phyloP scores from a whole-genome alignment of 2,888 invertebrate genomes.

The Drosophila melanosoma region DNA sequence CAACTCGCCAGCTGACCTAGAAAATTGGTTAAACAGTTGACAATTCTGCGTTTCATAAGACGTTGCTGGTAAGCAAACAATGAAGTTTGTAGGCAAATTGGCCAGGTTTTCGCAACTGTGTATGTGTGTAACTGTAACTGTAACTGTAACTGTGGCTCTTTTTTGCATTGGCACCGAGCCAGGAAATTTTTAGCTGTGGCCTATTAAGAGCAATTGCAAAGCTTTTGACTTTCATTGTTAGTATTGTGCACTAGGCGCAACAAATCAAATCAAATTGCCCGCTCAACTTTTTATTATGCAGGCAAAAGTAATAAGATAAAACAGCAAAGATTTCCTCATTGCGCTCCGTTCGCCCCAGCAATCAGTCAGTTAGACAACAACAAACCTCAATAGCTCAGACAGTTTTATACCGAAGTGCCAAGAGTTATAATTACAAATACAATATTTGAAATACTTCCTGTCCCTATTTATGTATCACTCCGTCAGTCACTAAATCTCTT shows the following conservation, averaged over 20 bases:
- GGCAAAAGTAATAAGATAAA: constrained; percentile 40
- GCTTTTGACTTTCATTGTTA: constrained; percentile 57
- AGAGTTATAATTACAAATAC: constrained; percentile 3
- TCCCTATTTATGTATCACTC: neutral
- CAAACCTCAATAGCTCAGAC: constrained; percentile 6
- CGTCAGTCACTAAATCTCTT: neutral
- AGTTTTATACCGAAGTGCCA: constrained; percentile 23
- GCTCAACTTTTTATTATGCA: constrained; percentile 42
- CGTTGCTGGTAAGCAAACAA: constrained; percentile 3
- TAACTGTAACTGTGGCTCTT: constrained; percentile 8
- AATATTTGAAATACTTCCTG: constrained; percentile 33
- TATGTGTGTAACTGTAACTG: constrained; percentile 35
- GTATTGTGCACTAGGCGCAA: constrained; percentile 45
- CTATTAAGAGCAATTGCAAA: constrained; percentile 65
- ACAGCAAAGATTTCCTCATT: constrained; percentile 68
- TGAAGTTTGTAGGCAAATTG: constrained; percentile 60
- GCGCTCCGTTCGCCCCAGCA: constrained; percentile 42
- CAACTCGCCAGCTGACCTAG: constrained; percentile 60
- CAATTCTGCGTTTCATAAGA: constrained; percentile 46
- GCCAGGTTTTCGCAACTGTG: constrained; percentile 52
- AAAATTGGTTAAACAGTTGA: constrained; percentile 45
- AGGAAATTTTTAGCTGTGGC: constrained; percentile 66
- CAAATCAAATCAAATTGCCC: constrained; percentile 42
- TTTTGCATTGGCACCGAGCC: constrained; percentile 55
- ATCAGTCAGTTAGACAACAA: constrained; percentile 37